A percentile compares a stretch with the other conserved stretches of the same genome.
Conservation (phyloP, 2,113 vertebrate genomes). For the Platichthys flesus region DNA sequence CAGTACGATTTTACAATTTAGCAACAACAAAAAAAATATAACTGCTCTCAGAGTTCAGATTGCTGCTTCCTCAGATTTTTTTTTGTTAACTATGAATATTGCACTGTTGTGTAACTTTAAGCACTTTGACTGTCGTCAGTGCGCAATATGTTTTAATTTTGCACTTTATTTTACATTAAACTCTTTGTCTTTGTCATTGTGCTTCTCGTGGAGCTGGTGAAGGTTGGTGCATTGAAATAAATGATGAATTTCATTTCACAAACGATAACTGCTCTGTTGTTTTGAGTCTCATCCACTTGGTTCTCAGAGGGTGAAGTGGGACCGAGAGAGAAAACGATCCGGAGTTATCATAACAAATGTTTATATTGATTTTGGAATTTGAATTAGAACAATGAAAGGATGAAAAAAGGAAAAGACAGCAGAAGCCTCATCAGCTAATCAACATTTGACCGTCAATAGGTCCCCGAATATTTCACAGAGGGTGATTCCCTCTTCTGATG, state of each 20-base stretch:
- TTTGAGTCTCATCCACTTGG: no score
- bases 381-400: no score
- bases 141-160: not conserved
- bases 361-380: not conserved
- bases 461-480: not conserved
- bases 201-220: not conserved
- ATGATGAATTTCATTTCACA: not conserved
- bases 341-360: not conserved
- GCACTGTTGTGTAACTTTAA: constrained; percentile 4
- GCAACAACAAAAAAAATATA: no score
- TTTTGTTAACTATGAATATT: not conserved
- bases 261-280: not conserved
- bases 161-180: constrained; percentile 7
- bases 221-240: not conserved
- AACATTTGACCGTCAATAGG: no score
- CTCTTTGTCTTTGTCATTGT: not conserved
- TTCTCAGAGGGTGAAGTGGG: no score
- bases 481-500: not conserved
- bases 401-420: no score
- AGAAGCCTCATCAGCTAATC: no score
- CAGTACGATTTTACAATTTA: no score
- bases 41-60: not conserved
- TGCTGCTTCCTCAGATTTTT: not conserved
- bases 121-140: constrained; percentile 8
- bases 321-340: no score